Conservation (phyloP, 2,888 invertebrate genomes). For the Hyles lineata region DNA sequence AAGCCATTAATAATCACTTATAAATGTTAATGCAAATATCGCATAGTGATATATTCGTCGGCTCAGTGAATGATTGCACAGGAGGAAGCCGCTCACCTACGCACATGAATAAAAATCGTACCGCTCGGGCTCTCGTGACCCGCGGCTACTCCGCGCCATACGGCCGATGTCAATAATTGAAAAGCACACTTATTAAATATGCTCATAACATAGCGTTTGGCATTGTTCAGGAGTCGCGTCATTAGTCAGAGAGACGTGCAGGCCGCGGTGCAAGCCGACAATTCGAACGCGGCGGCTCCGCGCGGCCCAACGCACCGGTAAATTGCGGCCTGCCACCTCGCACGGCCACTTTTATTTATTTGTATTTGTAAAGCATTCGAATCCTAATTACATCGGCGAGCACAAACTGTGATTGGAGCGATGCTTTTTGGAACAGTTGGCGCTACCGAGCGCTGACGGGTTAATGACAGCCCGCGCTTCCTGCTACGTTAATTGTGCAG, state of each 20-base stretch:
- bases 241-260: conserved; percentile 78
- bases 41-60: conserved; percentile 21
- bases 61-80: conserved; percentile 18
- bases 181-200: conserved; percentile 70
- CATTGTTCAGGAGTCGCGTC: conserved; percentile 69
- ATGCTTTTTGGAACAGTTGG: conserved; percentile 80
- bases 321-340: conserved; percentile 81
- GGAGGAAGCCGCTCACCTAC: conserved; percentile 31
- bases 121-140: conserved; percentile 39
- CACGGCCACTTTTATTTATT: conserved; percentile 80
- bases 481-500: conserved; percentile 80
- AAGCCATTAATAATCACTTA: not conserved
- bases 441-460: conserved; percentile 73
- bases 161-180: conserved; percentile 72
- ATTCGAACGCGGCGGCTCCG: conserved; percentile 68
- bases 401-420: conserved; percentile 73
- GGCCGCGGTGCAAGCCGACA: conserved; percentile 70
- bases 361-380: conserved; percentile 79
- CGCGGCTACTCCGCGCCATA: conserved; percentile 54
- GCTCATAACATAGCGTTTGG: conserved; percentile 64
- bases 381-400: conserved; percentile 77
- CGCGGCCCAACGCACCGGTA: conserved; percentile 65
- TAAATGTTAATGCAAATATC: conserved; percentile 22
- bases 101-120: conserved; percentile 28
- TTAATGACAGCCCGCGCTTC: conserved; percentile 81